These are phyloP conservation scores for Lethocerus indicus DNA, from an alignment of 1,140 invertebrate species.

Conservation along the genomic window DNA sequence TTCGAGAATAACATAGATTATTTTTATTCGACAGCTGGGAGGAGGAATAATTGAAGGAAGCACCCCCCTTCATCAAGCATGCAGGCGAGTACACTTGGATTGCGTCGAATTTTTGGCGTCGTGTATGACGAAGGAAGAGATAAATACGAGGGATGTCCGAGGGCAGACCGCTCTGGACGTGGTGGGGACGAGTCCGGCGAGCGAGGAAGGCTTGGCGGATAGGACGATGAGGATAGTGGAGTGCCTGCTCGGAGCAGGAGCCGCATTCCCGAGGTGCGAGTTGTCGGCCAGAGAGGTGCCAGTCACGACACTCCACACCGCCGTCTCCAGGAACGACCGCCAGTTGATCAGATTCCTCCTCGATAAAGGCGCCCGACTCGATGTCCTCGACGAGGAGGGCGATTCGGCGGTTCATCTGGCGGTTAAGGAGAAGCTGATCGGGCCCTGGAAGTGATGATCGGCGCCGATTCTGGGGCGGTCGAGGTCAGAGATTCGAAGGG, in stretches of 20 bases:
- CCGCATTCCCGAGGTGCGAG: background rate
- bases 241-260: slow-evolving; percentile 2
- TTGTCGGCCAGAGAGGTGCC: slow-evolving; percentile 1
- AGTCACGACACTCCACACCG: slow-evolving; percentile 11
- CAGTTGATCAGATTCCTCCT: slow-evolving; percentile 25
- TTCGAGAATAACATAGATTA: too few species aligned
- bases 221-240: background rate
- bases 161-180: slow-evolving; percentile 30
- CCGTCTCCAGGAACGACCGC: slow-evolving; percentile 13
- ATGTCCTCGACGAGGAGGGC: slow-evolving; percentile 31
- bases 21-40: too few species aligned
- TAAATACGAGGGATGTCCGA: slow-evolving; percentile 23
- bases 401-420: slow-evolving; percentile 41
- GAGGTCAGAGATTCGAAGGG: slow-evolving; percentile 34
- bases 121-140: slow-evolving; percentile 26
- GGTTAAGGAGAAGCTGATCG: slow-evolving; percentile 20
- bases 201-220: background rate
- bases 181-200: slow-evolving; percentile 19
- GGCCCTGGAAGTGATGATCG: slow-evolving; percentile 1
- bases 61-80: slow-evolving; percentile 30
- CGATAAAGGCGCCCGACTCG: slow-evolving; percentile 20
- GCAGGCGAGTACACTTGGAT: slow-evolving; percentile 23
- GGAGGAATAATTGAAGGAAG: slow-evolving; percentile 13
- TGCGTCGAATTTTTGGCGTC: slow-evolving; percentile 26
- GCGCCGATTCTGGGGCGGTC: slow-evolving; percentile 30